Evolutionary conservation across 2,113 vertebrate species (phyloP).

Genomic region (Zapornia atra): DNA sequence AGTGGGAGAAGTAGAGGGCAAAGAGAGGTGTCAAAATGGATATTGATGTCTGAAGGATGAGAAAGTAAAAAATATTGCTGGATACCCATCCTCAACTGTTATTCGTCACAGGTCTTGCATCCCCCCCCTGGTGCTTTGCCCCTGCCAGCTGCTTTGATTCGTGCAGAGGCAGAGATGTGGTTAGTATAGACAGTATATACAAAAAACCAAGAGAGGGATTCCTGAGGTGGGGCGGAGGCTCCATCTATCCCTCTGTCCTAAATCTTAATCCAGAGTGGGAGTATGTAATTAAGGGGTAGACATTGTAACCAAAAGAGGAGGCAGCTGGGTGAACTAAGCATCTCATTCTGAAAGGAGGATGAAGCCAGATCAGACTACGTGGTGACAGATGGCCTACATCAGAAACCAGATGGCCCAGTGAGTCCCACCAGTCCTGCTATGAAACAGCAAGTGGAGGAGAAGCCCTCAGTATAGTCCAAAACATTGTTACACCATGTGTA

Average conservation of each 20-base stretch:
- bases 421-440: not conserved
- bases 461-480: not conserved
- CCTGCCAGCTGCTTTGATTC: not conserved
- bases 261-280: not conserved
- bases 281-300: not conserved
- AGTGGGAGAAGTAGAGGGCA: not conserved
- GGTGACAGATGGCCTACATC: not conserved
- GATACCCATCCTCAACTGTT: not conserved
- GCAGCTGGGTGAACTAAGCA: conserved; percentile 26
- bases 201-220: not conserved
- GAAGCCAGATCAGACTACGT: not conserved
- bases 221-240: not conserved
- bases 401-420: conserved; percentile 26
- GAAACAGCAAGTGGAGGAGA: not conserved
- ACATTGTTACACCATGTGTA: not conserved
- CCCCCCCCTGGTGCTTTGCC: not conserved
- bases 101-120: not conserved
- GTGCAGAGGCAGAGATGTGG: not conserved
- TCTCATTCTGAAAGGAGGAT: not conserved
- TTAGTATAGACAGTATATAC: not conserved
- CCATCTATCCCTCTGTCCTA: not conserved
- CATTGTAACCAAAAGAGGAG: not conserved
- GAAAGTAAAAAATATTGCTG: not conserved
- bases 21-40: not conserved
- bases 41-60: not conserved